Percentiles rank a stretch among this genome's conserved stretches.
These are phyloP conservation scores for Artemia sinica DNA, from an alignment of 2,888 invertebrate genomes.

Conservation along the genomic window DNA sequence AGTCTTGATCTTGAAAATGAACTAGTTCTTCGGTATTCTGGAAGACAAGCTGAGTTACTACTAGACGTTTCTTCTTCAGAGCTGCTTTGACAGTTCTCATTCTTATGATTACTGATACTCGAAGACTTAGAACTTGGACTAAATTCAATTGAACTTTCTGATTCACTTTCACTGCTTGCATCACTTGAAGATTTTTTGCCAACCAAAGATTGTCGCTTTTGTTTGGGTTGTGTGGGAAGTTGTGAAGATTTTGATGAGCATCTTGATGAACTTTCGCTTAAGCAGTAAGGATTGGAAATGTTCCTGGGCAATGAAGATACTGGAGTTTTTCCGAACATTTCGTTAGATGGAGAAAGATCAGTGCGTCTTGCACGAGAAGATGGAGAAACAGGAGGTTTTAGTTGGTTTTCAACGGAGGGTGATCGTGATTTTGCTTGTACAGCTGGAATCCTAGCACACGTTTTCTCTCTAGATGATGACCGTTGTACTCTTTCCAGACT, in stretches of 20 bases:
- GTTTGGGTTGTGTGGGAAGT: neutral
- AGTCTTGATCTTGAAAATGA: neutral
- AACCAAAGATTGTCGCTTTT: neutral
- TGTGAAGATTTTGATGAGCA: neutral
- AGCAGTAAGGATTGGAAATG: neutral
- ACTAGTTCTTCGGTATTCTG: neutral
- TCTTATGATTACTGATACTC: neutral
- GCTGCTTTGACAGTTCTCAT: neutral
- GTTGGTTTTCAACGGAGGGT: neutral
- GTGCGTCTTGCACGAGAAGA: neutral
- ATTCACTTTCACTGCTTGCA: neutral
- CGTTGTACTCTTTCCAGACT: neutral
- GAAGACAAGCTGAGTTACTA: neutral
- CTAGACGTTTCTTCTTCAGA: neutral
- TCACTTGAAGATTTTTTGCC: constrained; percentile 3
- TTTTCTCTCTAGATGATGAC: neutral
- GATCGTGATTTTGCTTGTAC: neutral
- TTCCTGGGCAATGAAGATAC: neutral
- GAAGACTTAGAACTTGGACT: neutral
- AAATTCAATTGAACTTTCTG: neutral
- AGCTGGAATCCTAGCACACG: neutral
- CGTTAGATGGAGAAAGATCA: neutral
- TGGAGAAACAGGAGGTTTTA: constrained; percentile 12
- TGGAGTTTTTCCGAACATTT: neutral
- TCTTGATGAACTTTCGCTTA: neutral